Conservation (phyloP, 2,888 invertebrate genomes). For the Lottia gigantea region DNA sequence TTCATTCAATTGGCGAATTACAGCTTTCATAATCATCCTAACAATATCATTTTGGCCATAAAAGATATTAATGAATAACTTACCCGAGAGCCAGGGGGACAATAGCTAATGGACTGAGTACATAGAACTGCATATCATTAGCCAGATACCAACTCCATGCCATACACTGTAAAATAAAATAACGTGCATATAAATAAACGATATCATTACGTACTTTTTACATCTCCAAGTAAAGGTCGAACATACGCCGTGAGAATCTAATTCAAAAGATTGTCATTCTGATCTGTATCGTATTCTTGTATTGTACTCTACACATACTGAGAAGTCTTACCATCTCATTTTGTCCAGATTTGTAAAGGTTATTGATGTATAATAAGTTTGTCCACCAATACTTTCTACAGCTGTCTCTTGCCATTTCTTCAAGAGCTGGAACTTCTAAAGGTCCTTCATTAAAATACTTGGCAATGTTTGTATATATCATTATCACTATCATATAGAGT, state of each 20-base stretch:
- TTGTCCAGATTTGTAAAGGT: constrained; percentile 42
- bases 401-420: constrained; percentile 24
- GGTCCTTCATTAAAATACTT: constrained; percentile 56
- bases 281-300: too few species aligned
- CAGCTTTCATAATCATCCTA: background rate
- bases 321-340: constrained; percentile 21
- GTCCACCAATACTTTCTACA: constrained; percentile 60
- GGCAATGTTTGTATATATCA: constrained; percentile 48
- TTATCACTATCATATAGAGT: constrained; percentile 49
- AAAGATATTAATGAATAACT: background rate
- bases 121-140: constrained; percentile 42
- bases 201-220: too few species aligned
- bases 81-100: constrained; percentile 27
- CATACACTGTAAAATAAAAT: constrained; percentile 26
- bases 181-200: too few species aligned
- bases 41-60: background rate
- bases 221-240: too few species aligned
- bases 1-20: background rate
- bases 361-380: constrained; percentile 57
- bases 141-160: constrained; percentile 40
- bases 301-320: too few species aligned
- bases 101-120: constrained; percentile 33
- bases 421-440: constrained; percentile 37
- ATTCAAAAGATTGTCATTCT: too few species aligned
- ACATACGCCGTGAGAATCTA: too few species aligned